phyloP scores from a whole-genome alignment of 1,140 invertebrate species.

The Helicoverpa armigera region DNA sequence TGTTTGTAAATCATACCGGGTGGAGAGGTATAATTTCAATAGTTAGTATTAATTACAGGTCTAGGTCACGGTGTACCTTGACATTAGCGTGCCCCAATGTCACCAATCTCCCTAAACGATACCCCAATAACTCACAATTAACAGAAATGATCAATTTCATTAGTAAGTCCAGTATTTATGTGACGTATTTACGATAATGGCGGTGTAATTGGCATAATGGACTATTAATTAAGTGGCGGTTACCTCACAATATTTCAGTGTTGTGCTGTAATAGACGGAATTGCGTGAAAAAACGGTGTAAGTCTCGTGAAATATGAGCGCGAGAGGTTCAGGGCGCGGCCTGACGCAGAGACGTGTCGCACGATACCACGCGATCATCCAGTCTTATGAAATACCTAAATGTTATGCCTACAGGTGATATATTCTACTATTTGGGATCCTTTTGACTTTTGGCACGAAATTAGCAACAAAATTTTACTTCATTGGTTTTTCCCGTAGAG shows the following conservation, averaged over 20 bases:
- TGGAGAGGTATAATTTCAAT: no score
- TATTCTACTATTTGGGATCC: no score
- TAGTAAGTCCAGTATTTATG: constrained; percentile 6
- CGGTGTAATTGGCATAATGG: constrained; percentile 29
- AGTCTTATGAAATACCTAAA: background rate
- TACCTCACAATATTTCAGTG: constrained; percentile 39
- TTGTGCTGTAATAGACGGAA: constrained; percentile 30
- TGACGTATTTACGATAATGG: constrained; percentile 7
- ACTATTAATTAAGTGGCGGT: constrained; percentile 38
- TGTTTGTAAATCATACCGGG: no score
- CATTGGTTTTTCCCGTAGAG: background rate
- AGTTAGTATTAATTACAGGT: no score
- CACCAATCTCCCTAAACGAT: constrained; percentile 5
- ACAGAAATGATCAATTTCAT: constrained; percentile 21
- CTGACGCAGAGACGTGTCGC: constrained; percentile 15
- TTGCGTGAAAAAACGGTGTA: constrained; percentile 54
- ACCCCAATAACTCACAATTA: constrained; percentile 22
- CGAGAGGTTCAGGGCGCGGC: constrained; percentile 44
- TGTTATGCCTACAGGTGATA: background rate
- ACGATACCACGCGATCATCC: background rate
- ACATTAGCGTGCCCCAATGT: background rate
- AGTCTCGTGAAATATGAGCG: constrained; percentile 46
- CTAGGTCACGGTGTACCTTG: background rate
- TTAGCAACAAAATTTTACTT: background rate
- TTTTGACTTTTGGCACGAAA: background rate